Base-by-base conservation (phyloP, 1,140 invertebrate species). In the Heliothis subflexa region DNA sequence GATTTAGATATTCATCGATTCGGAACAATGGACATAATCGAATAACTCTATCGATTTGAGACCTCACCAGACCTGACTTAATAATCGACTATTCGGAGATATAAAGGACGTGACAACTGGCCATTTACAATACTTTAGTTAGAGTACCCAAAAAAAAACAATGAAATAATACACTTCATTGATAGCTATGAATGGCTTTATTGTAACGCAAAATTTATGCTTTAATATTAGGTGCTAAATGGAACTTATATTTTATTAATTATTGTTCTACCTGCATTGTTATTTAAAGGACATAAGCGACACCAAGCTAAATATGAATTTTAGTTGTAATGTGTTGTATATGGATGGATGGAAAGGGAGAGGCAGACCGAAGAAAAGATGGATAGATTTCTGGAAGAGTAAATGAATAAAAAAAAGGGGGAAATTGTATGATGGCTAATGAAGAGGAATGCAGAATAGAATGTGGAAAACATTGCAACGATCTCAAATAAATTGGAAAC, bases 1-100 rank as follows among this genome's bases (percentile, higher is more conserved):
- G 73, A 75, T 62, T 75, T 75, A 64, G 73, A 75, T 75, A 75
- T 75, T 75, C 59, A 75, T 75, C 73, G 73, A 52, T 75, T 64
- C 57, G 47, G 47, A 64, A 75, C 73, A 75, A 75, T 75, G 73
- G 73, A 75, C 73, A 52, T 62, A 75, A 62, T 75, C 73, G 73
- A 62, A 75, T 75, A 75, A 75, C 57, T 75, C 64, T 75, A 64
- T 75, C 73, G 59, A 75, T 64, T 64, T 57, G 47, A 75, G 59
- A 75, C 59, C 57, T 61, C 64, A 68, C 64, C 47, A 68, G 45
- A 49, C 64, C n/a, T 50, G 73, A 75, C 73, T 75, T 52, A 62
- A 75, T 75, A 75, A 75, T 75, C 73, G 47, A 62, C 33, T 73
- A 75, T 61, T 62, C 21, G 57, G 10, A 52, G 16, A 28, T 75